Evolutionary conservation across 2,888 invertebrate species (phyloP), one percentile per base, ranked within the genome.

Genomic region (Machimus rusticus): DNA sequence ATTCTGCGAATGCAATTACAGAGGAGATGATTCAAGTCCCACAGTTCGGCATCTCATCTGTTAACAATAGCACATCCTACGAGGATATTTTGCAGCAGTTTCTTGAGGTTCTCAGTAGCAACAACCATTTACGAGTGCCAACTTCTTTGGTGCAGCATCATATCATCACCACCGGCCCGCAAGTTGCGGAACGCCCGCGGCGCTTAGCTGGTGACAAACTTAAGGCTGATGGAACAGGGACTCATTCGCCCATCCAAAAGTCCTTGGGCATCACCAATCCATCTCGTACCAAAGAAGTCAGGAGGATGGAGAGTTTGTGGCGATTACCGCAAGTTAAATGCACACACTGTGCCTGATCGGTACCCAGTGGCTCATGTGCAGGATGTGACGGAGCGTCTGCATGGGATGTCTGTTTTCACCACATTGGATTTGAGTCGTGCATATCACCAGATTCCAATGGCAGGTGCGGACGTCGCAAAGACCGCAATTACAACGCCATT

Each of bases 171-270:
- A 74, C 34, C 16, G 88, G 88, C 5, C 88, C 89, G 46, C 89
- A 88, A 28, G 87, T 88, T 9, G 87, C 87, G 2, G 88, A 89
- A 86, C 86, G 87, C 16, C 81, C 89, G 23, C 90, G 90, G 16
- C 85, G 88, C 12, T 88, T 93, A 1, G 90, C 90, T 0, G 91
- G 91, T 0, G 88, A 89, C 1, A 88, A 89, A 31, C 76, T 88
- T 14, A 57, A 87, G 86, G 81, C 66, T 55, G 46, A 46, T 88
- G 43, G 90, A 92, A 31, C 89, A 90, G 46, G 93, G 92, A 0
- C 91, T 93, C 9, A 91, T 92, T 57, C 89, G 92, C 8, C 93
- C 92, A 0, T 92, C 92, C 0, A 90, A 90, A 14, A 92, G 92
- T 66, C 89, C 90, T 0, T 93, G 92, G 92, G 90, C 92, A 0